phyloP scores from a whole-genome alignment of 2,113 vertebrate species.

The Seriola aureovittata region DNA sequence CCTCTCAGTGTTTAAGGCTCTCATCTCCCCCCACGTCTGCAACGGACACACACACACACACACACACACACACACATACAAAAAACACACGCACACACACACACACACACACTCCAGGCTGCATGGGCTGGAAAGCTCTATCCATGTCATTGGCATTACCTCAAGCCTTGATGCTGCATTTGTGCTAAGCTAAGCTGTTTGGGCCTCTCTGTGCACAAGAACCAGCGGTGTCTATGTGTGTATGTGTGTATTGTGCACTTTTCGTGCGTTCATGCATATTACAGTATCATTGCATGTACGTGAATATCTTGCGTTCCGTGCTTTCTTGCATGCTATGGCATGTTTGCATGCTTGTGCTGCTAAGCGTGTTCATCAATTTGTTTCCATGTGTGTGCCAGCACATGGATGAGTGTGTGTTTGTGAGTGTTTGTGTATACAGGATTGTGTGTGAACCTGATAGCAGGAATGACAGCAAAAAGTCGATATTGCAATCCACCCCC shows the following conservation, averaged over 20 bases:
- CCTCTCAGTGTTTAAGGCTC: constrained; percentile 74
- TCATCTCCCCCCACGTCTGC: constrained; percentile 44
- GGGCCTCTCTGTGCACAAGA: constrained; percentile 31
- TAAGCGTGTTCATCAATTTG: constrained; percentile 22
- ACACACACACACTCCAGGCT: constrained; percentile 40
- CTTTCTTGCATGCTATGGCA: constrained; percentile 5
- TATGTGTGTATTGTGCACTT: constrained; percentile 1
- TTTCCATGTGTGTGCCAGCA: neutral
- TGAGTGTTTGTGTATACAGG: constrained; percentile 19
- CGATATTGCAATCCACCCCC: neutral
- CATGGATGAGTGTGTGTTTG: neutral
- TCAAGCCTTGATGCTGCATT: constrained; percentile 74
- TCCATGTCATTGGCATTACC: constrained; percentile 81
- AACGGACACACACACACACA: constrained; percentile 28
- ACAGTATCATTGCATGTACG: constrained; percentile 16
- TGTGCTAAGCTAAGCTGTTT: constrained; percentile 80
- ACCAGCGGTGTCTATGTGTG: constrained; percentile 28
- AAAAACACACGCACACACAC: constrained; percentile 26
- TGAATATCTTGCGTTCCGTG: constrained; percentile 19
- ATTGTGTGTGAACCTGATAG: constrained; percentile 45
- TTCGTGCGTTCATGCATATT: constrained; percentile 18
- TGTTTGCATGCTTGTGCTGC: constrained; percentile 14
- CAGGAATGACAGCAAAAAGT: constrained; percentile 37
- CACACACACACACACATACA: constrained; percentile 18
- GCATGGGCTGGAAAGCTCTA: constrained; percentile 67